Base-by-base conservation (phyloP, 1,140 invertebrate species). In the Brachionus calyciflorus region DNA sequence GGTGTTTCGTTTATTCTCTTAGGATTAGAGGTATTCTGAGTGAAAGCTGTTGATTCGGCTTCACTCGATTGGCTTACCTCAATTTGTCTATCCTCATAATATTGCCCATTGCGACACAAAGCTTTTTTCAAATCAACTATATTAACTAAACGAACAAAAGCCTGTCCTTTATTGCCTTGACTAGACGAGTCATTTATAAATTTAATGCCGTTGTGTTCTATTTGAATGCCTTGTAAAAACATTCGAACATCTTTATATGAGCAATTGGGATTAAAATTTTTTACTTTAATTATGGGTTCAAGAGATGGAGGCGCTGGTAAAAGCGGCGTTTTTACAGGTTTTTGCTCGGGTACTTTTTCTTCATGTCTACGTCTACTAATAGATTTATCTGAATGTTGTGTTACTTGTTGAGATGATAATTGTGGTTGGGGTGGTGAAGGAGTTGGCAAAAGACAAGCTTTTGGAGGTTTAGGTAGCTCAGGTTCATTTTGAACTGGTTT, bases 151-250 rank as follows among this genome's bases (percentile, higher is more conserved):
- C 89, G 88, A 1, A 95, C 88, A 80, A 89, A 93, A 9, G 90
- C 92, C 24, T 90, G 89, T 0, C 92, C 92, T 12, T 65, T 65
- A 24, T 65, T 28, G 28, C 89, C 88, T 0, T n/a, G n/a, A n/a
- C 93, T 92, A 78, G 89, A 88, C 12, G 89, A 88, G 79, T 93
- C 91, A 80, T 90, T 91, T 7, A 92, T 89, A 79, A 95, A 87
- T 83, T 94, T 94, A 33, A 96, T 88, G 3, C 92, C 91, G 80
- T 91, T 90, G 77, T 90, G 90, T 9, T 90, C 89, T 44, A 95
- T 92, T 80, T 89, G 89, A 63, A 90, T 88, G 7, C 89, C 89
- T 4, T 88, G 87, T 81, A 96, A 94, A 77, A 93, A 91, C 65
- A 90, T 88, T 10, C 91, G 86, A 0, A 96, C 85, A 80, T 94